Percentiles rank a stretch among this genome's conserved stretches.
Evolutionary conservation across 2,797 vertebrate genomes (phyloP).

Genomic region (Cichlasoma orientale): DNA sequence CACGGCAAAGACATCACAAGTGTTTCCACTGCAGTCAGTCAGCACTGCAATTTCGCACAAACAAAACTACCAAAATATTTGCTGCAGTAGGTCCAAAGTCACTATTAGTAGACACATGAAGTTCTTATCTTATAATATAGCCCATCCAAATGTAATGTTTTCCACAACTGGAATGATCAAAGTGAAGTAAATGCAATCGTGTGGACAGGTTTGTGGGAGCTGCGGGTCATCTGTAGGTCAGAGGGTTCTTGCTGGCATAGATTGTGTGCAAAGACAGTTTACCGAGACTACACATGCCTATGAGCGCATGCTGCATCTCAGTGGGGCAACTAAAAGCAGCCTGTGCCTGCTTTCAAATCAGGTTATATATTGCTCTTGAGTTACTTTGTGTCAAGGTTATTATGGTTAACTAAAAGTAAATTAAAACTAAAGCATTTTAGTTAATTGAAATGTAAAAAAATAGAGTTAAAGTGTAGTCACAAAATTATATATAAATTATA

Average conservation of each 20-base stretch:
- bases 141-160: background rate
- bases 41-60: background rate
- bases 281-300: background rate
- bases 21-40: background rate
- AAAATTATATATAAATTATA: too few species aligned
- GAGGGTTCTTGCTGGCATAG: background rate
- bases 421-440: background rate
- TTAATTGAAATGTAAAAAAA: background rate
- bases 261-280: background rate
- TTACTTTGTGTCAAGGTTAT: background rate
- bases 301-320: background rate
- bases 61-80: background rate
- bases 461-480: background rate
- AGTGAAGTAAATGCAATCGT: background rate
- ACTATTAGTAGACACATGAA: background rate
- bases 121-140: background rate
- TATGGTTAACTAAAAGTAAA: background rate
- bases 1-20: slow-evolving; percentile 7
- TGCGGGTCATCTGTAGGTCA: background rate
- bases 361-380: background rate
- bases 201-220: background rate
- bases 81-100: background rate
- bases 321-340: background rate
- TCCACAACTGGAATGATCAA: background rate
- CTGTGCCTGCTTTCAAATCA: background rate